Percentiles rank a stretch among this genome's conserved stretches.
Conservation (phyloP, 2,113 vertebrate species). For the Coregonus clupeaformis region DNA sequence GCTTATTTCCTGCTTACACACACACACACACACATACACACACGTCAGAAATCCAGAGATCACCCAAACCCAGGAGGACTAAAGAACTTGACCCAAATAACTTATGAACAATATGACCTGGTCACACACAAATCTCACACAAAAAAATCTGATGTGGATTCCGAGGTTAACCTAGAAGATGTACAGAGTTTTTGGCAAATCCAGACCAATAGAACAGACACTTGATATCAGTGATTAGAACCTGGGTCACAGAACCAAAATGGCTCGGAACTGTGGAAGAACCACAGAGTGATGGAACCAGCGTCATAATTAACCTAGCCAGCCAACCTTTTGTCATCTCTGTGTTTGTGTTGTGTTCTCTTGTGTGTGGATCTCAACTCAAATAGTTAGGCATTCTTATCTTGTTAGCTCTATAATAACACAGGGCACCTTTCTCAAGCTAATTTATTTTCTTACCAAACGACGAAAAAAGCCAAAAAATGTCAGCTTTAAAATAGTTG, state of each 20-base stretch:
- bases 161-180: background rate
- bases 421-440: no score
- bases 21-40: slow-evolving; percentile 24
- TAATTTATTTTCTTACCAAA: slow-evolving; percentile 65
- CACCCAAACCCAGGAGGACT: background rate
- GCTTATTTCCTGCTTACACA: background rate
- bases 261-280: background rate
- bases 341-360: slow-evolving; percentile 47
- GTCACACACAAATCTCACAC: background rate
- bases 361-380: slow-evolving; percentile 34
- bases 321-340: slow-evolving; percentile 41
- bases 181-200: background rate
- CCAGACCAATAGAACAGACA: background rate
- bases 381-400: slow-evolving; percentile 25
- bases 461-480: slow-evolving; percentile 53
- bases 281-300: background rate
- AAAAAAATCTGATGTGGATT: background rate
- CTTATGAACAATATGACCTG: background rate
- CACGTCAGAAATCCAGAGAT: slow-evolving; percentile 1
- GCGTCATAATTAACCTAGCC: no score
- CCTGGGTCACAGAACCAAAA: no score
- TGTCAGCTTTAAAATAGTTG: slow-evolving; percentile 63
- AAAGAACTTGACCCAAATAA: background rate
- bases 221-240: no score
- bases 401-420: slow-evolving; percentile 29